Conservation (phyloP, 2,888 invertebrate species). For the Macaria notata region DNA sequence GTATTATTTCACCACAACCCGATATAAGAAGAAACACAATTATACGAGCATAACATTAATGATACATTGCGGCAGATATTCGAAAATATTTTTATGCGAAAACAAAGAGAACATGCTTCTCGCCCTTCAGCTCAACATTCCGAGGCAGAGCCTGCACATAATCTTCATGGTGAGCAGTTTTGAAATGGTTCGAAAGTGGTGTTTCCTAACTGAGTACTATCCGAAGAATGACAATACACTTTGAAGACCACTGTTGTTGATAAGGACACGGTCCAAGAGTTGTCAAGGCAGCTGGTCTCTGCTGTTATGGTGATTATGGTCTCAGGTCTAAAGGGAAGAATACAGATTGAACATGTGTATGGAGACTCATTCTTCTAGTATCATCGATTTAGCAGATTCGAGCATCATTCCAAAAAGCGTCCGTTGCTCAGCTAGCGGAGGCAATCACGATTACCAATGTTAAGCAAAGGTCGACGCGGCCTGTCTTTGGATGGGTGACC, state of each 20-base stretch:
- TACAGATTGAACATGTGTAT: too few relatives aligned
- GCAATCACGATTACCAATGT: too few relatives aligned
- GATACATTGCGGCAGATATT: constrained; percentile 47
- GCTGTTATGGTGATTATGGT: constrained; percentile 47
- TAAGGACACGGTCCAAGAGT: constrained; percentile 46
- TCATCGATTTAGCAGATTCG: too few relatives aligned
- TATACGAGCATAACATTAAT: constrained; percentile 32
- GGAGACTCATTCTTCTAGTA: too few relatives aligned
- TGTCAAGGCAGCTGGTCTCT: constrained; percentile 52
- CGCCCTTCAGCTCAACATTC: constrained; percentile 40
- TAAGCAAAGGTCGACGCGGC: too few relatives aligned
- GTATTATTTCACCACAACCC: too few relatives aligned
- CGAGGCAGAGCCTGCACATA: constrained; percentile 38
- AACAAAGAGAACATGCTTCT: constrained; percentile 40
- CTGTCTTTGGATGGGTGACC: too few relatives aligned
- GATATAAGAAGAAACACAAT: too few relatives aligned
- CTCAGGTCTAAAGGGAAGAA: too few relatives aligned
- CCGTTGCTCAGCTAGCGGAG: too few relatives aligned
- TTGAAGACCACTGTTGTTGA: constrained; percentile 43
- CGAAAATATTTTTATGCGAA: constrained; percentile 48
- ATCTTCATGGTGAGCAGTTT: constrained; percentile 43
- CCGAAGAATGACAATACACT: constrained; percentile 45
- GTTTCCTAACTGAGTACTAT: constrained; percentile 57
- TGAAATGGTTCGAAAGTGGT: constrained; percentile 36
- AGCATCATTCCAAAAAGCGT: too few relatives aligned